Evolutionary conservation across 2,888 invertebrate genomes (phyloP).

Genomic region (Cerastis rubricosa): DNA sequence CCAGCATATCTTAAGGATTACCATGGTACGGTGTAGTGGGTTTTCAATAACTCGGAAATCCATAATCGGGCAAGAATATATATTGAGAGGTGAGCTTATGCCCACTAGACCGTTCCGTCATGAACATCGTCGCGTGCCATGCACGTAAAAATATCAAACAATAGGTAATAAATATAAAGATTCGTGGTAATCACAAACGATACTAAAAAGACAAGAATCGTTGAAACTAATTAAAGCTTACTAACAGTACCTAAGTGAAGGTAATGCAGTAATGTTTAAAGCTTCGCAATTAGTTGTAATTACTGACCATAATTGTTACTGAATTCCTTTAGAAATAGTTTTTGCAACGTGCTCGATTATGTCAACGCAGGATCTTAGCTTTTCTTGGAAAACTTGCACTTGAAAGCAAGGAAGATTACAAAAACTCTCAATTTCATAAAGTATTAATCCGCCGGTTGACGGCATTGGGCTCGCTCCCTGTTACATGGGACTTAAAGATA

Average conservation of each 20-base stretch:
- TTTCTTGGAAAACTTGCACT: not conserved
- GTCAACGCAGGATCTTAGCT: not conserved
- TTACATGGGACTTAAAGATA: too few species aligned
- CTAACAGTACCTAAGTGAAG: not conserved
- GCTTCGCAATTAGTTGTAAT: conserved; percentile 21
- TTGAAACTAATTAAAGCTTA: conserved; percentile 13
- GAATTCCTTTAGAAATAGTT: not conserved
- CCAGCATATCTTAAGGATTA: too few species aligned
- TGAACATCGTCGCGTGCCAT: not conserved
- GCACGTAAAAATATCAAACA: not conserved
- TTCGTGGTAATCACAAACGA: not conserved
- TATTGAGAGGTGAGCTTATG: too few species aligned
- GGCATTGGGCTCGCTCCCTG: not conserved
- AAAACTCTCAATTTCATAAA: not conserved
- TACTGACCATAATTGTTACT: conserved; percentile 15
- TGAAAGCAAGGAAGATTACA: not conserved
- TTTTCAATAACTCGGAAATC: too few species aligned
- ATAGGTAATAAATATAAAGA: too few species aligned
- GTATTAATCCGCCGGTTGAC: not conserved
- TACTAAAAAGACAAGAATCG: not conserved
- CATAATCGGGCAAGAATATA: too few species aligned
- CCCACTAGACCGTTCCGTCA: too few species aligned
- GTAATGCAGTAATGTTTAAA: not conserved
- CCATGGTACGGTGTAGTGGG: too few species aligned
- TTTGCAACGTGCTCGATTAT: conserved; percentile 10